phyloP scores from a whole-genome alignment of 2,888 invertebrate species.

The Bembecia ichneumoniformis region DNA sequence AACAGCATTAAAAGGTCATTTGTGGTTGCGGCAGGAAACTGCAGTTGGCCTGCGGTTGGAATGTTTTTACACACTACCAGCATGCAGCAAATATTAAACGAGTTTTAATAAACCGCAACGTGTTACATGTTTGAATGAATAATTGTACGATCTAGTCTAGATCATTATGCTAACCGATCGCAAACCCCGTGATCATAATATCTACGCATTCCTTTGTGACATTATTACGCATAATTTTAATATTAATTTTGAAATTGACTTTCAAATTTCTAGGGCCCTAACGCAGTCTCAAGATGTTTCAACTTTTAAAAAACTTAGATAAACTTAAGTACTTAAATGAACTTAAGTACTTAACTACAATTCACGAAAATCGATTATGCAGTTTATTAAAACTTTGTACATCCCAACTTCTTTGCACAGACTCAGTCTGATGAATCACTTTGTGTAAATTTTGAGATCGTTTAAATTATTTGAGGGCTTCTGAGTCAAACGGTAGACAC shows the following conservation, averaged over 20 bases:
- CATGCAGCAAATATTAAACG: constrained; percentile 24
- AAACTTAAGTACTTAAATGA: no score
- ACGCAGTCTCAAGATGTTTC: no score
- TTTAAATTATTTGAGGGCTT: no score
- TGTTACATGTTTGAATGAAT: constrained; percentile 12
- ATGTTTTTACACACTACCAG: constrained; percentile 37
- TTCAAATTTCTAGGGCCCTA: no score
- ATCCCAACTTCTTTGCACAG: no score
- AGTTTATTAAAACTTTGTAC: no score
- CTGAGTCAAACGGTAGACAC: no score
- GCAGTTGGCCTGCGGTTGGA: constrained; percentile 44
- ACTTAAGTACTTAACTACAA: no score
- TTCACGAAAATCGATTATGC: no score
- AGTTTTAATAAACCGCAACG: constrained; percentile 27
- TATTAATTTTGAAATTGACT: not conserved
- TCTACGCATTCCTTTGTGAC: constrained; percentile 5
- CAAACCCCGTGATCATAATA: constrained; percentile 11
- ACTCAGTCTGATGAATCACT: no score
- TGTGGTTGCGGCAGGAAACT: constrained; percentile 60
- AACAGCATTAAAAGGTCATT: constrained; percentile 55
- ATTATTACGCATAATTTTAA: not conserved
- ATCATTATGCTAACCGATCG: constrained; percentile 1
- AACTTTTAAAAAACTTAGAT: no score
- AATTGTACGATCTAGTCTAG: constrained; percentile 22
- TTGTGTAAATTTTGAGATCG: no score